phyloP scores from a whole-genome alignment of 2,888 invertebrate species.

The Caenorhabditis uteleia region DNA sequence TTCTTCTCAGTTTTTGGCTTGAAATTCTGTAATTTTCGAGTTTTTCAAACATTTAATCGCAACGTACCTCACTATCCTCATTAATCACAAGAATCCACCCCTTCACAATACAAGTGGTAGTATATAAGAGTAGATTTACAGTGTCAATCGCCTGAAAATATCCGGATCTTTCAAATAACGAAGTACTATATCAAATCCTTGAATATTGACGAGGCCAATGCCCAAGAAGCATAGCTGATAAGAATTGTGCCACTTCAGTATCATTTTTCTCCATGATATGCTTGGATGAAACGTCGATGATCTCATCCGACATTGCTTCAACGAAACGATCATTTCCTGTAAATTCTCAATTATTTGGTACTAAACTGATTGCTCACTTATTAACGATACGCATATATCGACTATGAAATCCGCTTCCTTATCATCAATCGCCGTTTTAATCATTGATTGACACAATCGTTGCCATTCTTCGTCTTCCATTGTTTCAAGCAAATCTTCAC shows the following conservation, averaged over 20 bases:
- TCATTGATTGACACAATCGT: slow-evolving; percentile 25
- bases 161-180: neutral
- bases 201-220: slow-evolving; percentile 41
- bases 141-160: slow-evolving; percentile 40
- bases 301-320: slow-evolving; percentile 22
- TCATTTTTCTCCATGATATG: slow-evolving; percentile 28
- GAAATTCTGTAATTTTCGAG: slow-evolving; percentile 5
- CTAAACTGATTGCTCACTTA: slow-evolving; percentile 27
- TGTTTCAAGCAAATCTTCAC: slow-evolving; percentile 22
- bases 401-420: slow-evolving; percentile 46
- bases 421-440: slow-evolving; percentile 32
- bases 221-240: slow-evolving; percentile 37
- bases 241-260: slow-evolving; percentile 26
- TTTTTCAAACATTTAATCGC: neutral
- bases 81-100: slow-evolving; percentile 51
- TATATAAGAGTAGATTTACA: slow-evolving; percentile 43
- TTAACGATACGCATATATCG: slow-evolving; percentile 31
- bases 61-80: slow-evolving; percentile 35
- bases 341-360: slow-evolving; percentile 6
- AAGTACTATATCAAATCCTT: neutral
- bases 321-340: slow-evolving; percentile 31
- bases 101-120: slow-evolving; percentile 36
- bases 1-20: slow-evolving; percentile 4
- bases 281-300: slow-evolving; percentile 22
- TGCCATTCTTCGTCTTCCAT: slow-evolving; percentile 50